A percentile compares a stretch with the other conserved stretches of the same genome.
phyloP scores from a whole-genome alignment of 2,888 invertebrate species.

The Theretra japonica region DNA sequence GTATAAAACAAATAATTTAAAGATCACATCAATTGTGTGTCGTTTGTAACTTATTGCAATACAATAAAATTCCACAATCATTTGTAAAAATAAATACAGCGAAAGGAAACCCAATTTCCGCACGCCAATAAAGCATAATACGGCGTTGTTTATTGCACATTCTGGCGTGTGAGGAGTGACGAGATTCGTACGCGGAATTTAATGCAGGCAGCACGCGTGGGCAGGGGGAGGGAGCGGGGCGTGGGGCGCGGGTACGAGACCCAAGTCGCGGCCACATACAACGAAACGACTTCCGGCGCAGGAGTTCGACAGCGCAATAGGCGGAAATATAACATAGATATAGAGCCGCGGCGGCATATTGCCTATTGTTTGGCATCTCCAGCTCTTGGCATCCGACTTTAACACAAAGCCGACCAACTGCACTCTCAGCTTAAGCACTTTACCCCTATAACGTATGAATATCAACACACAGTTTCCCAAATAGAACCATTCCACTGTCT shows the following conservation, averaged over 20 bases:
- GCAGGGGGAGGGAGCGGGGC: slow-evolving; percentile 26
- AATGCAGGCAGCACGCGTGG: not conserved
- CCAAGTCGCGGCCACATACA: slow-evolving; percentile 43
- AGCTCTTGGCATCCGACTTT: slow-evolving; percentile 79
- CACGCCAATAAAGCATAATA: not conserved
- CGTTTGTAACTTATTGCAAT: slow-evolving; percentile 3
- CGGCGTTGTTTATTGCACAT: not conserved
- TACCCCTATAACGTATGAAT: slow-evolving; percentile 73
- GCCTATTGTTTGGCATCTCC: slow-evolving; percentile 83
- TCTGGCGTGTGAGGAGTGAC: not conserved
- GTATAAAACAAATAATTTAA: not conserved
- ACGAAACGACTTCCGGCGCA: slow-evolving; percentile 72
- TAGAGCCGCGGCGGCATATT: slow-evolving; percentile 68
- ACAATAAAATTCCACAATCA: slow-evolving; percentile 1
- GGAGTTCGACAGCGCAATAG: slow-evolving; percentile 66
- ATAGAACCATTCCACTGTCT: slow-evolving; percentile 53
- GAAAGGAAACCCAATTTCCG: slow-evolving; percentile 3
- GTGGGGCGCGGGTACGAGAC: slow-evolving; percentile 6
- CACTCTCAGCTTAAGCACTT: slow-evolving; percentile 76
- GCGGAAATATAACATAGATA: slow-evolving; percentile 67
- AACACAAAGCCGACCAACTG: slow-evolving; percentile 61
- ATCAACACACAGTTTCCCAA: slow-evolving; percentile 64
- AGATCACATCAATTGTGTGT: not conserved
- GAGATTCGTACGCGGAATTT: not conserved
- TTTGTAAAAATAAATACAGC: not conserved